phyloP scores from a whole-genome alignment of 64 coral and sea anemone species.

The Actinia equina region DNA sequence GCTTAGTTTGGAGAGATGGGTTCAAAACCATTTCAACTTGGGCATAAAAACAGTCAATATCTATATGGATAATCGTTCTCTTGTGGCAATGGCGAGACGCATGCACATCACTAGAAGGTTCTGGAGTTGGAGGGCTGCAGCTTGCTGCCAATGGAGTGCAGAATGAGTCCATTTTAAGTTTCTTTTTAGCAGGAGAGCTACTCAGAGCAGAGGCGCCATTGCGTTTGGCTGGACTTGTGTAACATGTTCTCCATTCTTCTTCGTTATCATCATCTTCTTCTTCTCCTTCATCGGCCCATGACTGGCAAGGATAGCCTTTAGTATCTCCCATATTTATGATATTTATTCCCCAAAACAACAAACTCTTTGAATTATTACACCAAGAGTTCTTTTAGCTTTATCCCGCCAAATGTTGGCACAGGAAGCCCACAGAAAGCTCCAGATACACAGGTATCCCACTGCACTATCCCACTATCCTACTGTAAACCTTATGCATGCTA shows the following conservation, averaged over 20 bases:
- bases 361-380: neutral
- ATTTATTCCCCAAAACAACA: neutral
- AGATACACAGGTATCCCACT: neutral
- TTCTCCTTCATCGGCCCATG: slow-evolving; percentile 9
- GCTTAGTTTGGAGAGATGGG: slow-evolving; percentile 41
- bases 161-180: slow-evolving; percentile 25
- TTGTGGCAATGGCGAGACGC: slow-evolving; percentile 6
- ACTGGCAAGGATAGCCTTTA: neutral
- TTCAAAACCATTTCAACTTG: slow-evolving; percentile 85
- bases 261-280: slow-evolving; percentile 36
- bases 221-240: neutral
- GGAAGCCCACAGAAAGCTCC: neutral
- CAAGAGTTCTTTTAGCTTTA: too few species aligned
- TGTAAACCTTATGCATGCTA: too few species aligned
- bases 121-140: neutral
- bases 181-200: slow-evolving; percentile 22
- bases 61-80: slow-evolving; percentile 83
- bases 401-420: neutral
- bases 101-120: neutral
- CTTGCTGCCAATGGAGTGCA: neutral
- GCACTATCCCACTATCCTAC: too few species aligned
- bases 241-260: slow-evolving; percentile 49
- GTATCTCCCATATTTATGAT: neutral
- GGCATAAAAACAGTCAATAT: slow-evolving; percentile 93
- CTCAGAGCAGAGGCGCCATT: neutral